Percentiles rank a stretch among this genome's conserved stretches.
phyloP scores from a whole-genome alignment of 2,797 vertebrate species.

The Acanthurus tractus region DNA sequence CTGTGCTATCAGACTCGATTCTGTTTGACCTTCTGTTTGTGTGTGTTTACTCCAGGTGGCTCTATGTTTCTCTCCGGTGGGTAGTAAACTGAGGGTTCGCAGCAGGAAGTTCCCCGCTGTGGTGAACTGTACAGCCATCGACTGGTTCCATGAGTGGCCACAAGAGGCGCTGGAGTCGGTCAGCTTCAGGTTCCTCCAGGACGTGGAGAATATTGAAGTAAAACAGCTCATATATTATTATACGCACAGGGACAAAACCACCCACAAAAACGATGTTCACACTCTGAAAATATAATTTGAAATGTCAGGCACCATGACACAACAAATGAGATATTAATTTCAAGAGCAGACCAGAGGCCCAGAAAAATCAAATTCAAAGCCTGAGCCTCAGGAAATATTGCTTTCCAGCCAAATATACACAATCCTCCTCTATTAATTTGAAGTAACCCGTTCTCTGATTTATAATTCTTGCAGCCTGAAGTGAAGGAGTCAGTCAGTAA shows the following conservation, averaged over 20 bases:
- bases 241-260: slow-evolving; percentile 30
- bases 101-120: slow-evolving; percentile 94
- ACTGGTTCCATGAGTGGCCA: slow-evolving; percentile 98
- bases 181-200: slow-evolving; percentile 92
- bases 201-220: slow-evolving; percentile 89
- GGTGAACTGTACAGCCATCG: slow-evolving; percentile 89
- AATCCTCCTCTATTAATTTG: slow-evolving; percentile 27
- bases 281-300: slow-evolving; percentile 53
- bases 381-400: slow-evolving; percentile 38
- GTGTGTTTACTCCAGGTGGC: slow-evolving; percentile 84
- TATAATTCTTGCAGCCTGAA: slow-evolving; percentile 52
- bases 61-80: slow-evolving; percentile 94
- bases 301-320: slow-evolving; percentile 48
- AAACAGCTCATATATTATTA: slow-evolving; percentile 47
- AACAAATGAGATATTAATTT: slow-evolving; percentile 49
- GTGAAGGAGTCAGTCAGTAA: slow-evolving; percentile 93
- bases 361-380: slow-evolving; percentile 30
- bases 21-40: slow-evolving; percentile 26
- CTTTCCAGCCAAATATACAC: slow-evolving; percentile 29
- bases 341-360: slow-evolving; percentile 31
- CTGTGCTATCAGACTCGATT: slow-evolving; percentile 5
- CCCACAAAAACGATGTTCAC: slow-evolving; percentile 52
- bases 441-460: slow-evolving; percentile 33
- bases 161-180: slow-evolving; percentile 93
- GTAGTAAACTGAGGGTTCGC: slow-evolving; percentile 88